Evolutionary conservation across 2,113 vertebrate species (phyloP).

Genomic region (Solea solea): DNA sequence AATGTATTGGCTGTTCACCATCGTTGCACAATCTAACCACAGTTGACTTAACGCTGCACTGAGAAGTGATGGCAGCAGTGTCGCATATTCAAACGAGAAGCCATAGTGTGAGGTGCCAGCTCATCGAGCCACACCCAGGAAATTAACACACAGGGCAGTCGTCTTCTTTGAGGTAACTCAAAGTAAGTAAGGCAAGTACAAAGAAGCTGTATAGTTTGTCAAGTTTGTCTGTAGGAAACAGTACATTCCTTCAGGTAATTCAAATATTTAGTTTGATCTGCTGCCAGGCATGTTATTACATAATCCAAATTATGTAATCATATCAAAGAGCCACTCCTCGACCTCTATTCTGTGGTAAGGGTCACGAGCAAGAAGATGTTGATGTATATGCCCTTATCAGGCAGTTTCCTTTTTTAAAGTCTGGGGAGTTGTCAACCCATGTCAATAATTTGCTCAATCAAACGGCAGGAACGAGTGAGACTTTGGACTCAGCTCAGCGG

Average conservation of each 20-base stretch:
- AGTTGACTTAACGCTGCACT: constrained; percentile 33
- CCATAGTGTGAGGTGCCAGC: constrained; percentile 1
- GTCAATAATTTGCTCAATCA: constrained; percentile 77
- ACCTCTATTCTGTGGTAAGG: constrained; percentile 18
- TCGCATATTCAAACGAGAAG: constrained; percentile 11
- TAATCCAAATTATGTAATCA: constrained; percentile 40
- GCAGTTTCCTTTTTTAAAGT: constrained; percentile 2
- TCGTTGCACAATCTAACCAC: constrained; percentile 49
- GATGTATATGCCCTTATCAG: not conserved
- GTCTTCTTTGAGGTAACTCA: not conserved
- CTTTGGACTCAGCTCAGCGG: constrained; percentile 69
- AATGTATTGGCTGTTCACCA: constrained; percentile 52
- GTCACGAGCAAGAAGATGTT: constrained; percentile 19
- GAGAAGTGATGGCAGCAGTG: constrained; percentile 29
- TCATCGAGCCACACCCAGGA: constrained; percentile 58
- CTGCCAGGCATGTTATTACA: constrained; percentile 39
- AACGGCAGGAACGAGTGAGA: constrained; percentile 42
- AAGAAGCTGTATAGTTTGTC: not conserved
- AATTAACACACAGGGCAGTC: constrained; percentile 27
- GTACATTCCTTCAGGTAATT: constrained; percentile 36
- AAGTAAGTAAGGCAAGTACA: too few relatives aligned
- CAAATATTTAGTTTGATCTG: constrained; percentile 46
- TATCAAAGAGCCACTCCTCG: constrained; percentile 33
- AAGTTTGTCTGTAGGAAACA: constrained; percentile 21
- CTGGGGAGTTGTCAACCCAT: constrained; percentile 23